A percentile compares a stretch with the other conserved stretches of the same genome.
phyloP scores from a whole-genome alignment of 1,140 invertebrate species.

The Pseudomyrmex flavicornis region DNA sequence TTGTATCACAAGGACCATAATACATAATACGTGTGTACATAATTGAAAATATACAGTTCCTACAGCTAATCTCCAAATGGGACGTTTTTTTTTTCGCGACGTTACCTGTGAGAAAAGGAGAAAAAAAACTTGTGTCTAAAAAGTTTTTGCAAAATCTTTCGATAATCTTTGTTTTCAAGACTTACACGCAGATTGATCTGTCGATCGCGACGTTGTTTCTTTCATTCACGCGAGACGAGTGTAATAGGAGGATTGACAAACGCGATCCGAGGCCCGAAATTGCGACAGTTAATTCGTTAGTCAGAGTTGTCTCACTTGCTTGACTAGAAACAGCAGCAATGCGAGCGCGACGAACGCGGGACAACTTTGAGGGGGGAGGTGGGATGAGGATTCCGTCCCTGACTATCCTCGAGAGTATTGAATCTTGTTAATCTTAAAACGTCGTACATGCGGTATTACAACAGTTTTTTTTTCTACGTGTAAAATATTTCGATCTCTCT shows the following conservation, averaged over 20 bases:
- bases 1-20: slow-evolving; percentile 5
- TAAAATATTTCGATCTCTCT: slow-evolving; percentile 69
- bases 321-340: slow-evolving; percentile 55
- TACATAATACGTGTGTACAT: too few species aligned
- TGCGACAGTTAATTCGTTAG: slow-evolving; percentile 5
- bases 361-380: slow-evolving; percentile 49
- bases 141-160: neutral
- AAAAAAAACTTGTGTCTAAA: neutral
- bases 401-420: slow-evolving; percentile 60
- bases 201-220: too few species aligned
- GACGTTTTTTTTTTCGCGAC: neutral
- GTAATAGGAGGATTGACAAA: slow-evolving; percentile 1
- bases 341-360: slow-evolving; percentile 15
- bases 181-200: too few species aligned
- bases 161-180: neutral
- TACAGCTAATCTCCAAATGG: neutral
- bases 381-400: slow-evolving; percentile 10
- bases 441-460: slow-evolving; percentile 47
- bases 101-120: neutral
- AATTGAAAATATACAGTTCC: neutral
- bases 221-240: too few species aligned
- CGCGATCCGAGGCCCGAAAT: neutral
- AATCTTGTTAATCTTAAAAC: slow-evolving; percentile 34
- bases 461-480: slow-evolving; percentile 43
- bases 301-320: slow-evolving; percentile 21